phyloP scores from a whole-genome alignment of 2,113 vertebrate species.

The Pycnonotus jocosus region DNA sequence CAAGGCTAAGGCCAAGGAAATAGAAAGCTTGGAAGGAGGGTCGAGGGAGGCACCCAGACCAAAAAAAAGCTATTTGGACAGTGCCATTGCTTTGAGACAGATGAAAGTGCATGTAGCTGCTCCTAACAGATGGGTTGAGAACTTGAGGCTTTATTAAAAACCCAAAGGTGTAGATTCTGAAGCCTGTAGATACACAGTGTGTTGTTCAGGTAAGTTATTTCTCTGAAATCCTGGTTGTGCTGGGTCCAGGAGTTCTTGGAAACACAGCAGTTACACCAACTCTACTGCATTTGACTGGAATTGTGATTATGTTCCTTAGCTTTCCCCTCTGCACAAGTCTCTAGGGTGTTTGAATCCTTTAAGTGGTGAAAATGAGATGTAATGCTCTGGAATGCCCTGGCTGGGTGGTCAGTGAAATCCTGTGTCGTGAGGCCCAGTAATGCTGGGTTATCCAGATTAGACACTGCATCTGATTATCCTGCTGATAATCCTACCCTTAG shows the following conservation, averaged over 20 bases:
- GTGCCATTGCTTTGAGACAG: background rate
- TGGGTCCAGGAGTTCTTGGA: background rate
- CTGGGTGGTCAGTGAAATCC: background rate
- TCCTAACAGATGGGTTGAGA: background rate
- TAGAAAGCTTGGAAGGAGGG: background rate
- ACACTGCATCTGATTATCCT: slow-evolving; percentile 32
- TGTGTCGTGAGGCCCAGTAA: background rate
- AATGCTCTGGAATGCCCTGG: background rate
- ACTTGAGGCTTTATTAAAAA: background rate
- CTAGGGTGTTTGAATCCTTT: background rate
- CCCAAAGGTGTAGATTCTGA: background rate
- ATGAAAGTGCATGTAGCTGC: background rate
- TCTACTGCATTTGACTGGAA: background rate
- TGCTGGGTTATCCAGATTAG: slow-evolving; percentile 49
- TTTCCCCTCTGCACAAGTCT: background rate
- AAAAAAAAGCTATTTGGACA: background rate
- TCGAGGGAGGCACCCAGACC: background rate
- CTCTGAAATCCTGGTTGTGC: background rate
- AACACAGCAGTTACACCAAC: background rate
- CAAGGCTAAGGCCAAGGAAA: background rate
- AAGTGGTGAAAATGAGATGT: slow-evolving; percentile 5
- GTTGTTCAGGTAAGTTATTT: background rate
- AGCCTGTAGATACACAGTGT: background rate
- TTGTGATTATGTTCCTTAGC: background rate
- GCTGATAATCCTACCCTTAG: slow-evolving; percentile 35